Conservation (phyloP, 2,113 vertebrate genomes). For the Oriolus oriolus region DNA sequence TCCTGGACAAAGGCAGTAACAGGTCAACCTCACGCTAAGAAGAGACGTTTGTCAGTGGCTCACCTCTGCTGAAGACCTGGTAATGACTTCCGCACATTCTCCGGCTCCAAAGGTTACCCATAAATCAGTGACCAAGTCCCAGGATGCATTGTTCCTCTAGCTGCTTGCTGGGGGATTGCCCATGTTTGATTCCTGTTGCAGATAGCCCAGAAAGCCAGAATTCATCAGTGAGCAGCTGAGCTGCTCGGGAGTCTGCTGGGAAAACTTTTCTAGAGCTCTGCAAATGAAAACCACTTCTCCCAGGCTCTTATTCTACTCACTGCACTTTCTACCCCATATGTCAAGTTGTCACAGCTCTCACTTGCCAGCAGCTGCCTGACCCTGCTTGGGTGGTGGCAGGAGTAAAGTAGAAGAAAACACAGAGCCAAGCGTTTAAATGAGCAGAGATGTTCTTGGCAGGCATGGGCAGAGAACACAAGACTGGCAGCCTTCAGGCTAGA, state of each 20-base stretch:
- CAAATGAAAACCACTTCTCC: slow-evolving; percentile 12
- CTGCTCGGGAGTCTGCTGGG: neutral
- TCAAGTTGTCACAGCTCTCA: slow-evolving; percentile 5
- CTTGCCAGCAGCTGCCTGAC: slow-evolving; percentile 3
- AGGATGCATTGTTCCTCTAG: neutral
- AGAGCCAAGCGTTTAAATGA: neutral
- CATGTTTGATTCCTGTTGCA: neutral
- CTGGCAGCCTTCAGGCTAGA: neutral
- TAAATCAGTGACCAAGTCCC: neutral
- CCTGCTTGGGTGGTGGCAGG: slow-evolving; percentile 10
- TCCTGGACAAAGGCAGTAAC: neutral
- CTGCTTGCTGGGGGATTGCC: neutral
- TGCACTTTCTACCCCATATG: neutral
- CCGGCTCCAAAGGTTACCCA: neutral
- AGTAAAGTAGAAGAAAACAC: neutral
- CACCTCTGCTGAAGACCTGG: neutral
- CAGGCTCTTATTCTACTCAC: neutral
- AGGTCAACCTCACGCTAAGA: neutral
- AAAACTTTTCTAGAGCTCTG: neutral
- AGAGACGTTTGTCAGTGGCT: neutral
- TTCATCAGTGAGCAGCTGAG: neutral
- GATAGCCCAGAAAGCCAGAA: neutral
- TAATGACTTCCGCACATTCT: neutral
- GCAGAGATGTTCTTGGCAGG: neutral
- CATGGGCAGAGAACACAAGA: neutral